Conservation (phyloP, 2,888 invertebrate species). For the Pollenia griseotomentosa region DNA sequence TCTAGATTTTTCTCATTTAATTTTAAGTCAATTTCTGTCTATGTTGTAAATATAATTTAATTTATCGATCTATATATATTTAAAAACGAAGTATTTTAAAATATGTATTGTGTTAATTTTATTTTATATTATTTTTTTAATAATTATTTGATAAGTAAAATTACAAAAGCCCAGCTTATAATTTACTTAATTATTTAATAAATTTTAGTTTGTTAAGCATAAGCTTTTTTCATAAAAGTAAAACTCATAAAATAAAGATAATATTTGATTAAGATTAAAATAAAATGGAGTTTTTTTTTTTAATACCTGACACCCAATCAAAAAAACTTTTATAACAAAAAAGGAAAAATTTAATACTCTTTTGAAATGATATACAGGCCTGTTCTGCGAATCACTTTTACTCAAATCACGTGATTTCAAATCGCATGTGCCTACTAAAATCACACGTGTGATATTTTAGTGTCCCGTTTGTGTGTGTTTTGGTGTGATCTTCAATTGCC, state of each 20-base stretch:
- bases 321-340: too few species aligned
- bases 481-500: too few species aligned
- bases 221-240: constrained; percentile 32
- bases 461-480: too few species aligned
- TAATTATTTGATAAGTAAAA: constrained; percentile 69
- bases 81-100: constrained; percentile 36
- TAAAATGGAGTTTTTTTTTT: neutral
- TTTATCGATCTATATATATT: constrained; percentile 36
- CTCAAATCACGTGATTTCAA: too few species aligned
- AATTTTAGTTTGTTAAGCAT: constrained; percentile 54
- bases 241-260: constrained; percentile 59
- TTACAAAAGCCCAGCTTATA: constrained; percentile 70
- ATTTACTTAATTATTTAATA: constrained; percentile 70
- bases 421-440: too few species aligned
- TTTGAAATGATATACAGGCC: too few species aligned
- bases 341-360: too few species aligned
- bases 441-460: too few species aligned
- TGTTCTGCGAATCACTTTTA: too few species aligned
- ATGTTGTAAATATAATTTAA: constrained; percentile 67
- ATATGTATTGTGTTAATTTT: constrained; percentile 41
- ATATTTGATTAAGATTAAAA: constrained; percentile 19
- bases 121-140: constrained; percentile 30
- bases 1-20: constrained; percentile 66
- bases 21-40: constrained; percentile 71
- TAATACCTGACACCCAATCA: too few species aligned